Evolutionary conservation across 2,888 invertebrate genomes (phyloP).

Genomic region (Lasioglossum leucozonium): DNA sequence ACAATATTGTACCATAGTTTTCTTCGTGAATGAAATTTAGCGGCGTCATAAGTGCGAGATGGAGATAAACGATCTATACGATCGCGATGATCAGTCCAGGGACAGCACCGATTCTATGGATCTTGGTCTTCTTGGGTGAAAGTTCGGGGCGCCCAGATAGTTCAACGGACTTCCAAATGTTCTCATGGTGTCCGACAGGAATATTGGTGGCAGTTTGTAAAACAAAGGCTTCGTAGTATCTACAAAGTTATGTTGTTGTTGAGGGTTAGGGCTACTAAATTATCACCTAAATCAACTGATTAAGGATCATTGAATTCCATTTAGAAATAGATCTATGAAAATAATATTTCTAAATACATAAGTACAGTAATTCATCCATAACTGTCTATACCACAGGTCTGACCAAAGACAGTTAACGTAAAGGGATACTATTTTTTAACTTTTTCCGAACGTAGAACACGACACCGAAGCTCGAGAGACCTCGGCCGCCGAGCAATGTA

Average conservation of each 20-base stretch:
- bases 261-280: neutral
- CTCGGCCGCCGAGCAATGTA: no score
- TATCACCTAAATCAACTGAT: neutral
- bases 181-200: constrained; percentile 85
- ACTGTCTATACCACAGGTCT: no score
- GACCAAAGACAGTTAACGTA: no score
- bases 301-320: neutral
- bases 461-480: no score
- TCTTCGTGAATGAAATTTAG: neutral
- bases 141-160: constrained; percentile 88
- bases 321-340: neutral
- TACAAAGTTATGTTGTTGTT: constrained; percentile 55
- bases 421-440: no score
- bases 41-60: neutral
- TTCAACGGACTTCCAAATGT: constrained; percentile 89
- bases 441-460: no score
- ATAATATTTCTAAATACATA: neutral
- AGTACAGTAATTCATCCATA: no score
- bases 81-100: constrained; percentile 85
- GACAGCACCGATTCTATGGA: constrained; percentile 90
- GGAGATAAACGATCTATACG: neutral
- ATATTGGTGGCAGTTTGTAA: constrained; percentile 84
- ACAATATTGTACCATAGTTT: neutral
- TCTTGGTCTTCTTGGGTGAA: constrained; percentile 85
- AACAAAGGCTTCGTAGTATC: constrained; percentile 68